Base-by-base conservation (phyloP, 2,888 invertebrate species). In the Melipona bicolor region DNA sequence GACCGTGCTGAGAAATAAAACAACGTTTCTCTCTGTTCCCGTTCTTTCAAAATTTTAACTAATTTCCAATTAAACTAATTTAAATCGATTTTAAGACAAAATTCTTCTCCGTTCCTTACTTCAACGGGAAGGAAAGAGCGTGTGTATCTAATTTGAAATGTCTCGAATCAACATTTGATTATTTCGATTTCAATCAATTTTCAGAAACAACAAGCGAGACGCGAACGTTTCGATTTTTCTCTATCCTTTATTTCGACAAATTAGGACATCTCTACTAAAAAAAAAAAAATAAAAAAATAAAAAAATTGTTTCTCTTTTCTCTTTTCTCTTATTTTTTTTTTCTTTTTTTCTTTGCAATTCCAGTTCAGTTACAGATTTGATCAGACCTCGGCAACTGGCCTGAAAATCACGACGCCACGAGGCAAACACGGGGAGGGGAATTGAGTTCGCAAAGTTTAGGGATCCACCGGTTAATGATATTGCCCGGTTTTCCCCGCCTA, bases 371-470 rank as follows among this genome's bases (percentile, higher is more conserved):
- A 27, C 73, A 54, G 36, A 59, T 69, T 73, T 52, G 73, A 81
- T 70, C 72, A 80, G 61, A 67, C 56, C 54, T 52, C 79, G 76
- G 68, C 73, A 68, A 75, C 84, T 71, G 52, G 52, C 74, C 76
- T 59, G 70, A 71, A 84, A 89, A 86, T 87, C 81, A 65, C 77
- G 82, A 79, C 49, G 49, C 72, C 56, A 54, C 52, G 54, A 43
- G 85, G 87, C 81, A 81, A 89, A 43, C 43, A 43, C 1, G 9
- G 43, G 9, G 86, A 88, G 86, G 86, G 9, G 54, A 54, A 92
- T 92, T 90, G 91, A 92, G 91, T 91, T 91, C 89, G 88, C 87
- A 83, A 91, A 92, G 89, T 90, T 91, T 89, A 87, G 82, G 85
- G 83, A 80, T 79, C 81, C 81, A 81, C 75, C 84, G 84, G 87